phyloP scores from a whole-genome alignment of 2,113 vertebrate species.

The Lota lota region DNA sequence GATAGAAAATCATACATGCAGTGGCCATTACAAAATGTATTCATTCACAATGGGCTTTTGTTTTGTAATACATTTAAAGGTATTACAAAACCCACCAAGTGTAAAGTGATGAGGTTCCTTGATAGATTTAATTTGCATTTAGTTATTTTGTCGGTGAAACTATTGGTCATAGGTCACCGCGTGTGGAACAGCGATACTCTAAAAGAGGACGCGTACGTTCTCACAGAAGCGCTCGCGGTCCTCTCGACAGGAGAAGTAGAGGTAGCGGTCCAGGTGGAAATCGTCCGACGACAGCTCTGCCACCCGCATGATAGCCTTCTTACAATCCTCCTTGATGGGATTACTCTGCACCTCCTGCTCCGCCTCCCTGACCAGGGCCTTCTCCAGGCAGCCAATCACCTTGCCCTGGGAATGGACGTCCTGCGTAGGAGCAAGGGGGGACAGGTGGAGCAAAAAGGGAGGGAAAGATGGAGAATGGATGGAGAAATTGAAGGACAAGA shows the following conservation, averaged over 20 bases:
- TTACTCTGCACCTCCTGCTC: slow-evolving; percentile 77
- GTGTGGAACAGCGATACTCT: background rate
- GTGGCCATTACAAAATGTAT: no score
- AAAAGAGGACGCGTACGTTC: slow-evolving; percentile 74
- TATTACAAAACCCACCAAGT: no score
- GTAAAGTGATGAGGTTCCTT: no score
- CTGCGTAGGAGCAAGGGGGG: slow-evolving; percentile 56
- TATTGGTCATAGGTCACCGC: no score
- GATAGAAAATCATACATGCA: no score
- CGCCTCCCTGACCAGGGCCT: slow-evolving; percentile 85
- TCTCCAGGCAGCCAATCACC: slow-evolving; percentile 94
- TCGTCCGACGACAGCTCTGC: slow-evolving; percentile 93
- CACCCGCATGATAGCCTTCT: slow-evolving; percentile 92
- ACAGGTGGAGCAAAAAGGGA: background rate
- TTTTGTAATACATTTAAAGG: no score
- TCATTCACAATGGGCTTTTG: no score
- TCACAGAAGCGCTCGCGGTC: slow-evolving; percentile 95
- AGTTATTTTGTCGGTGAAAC: no score
- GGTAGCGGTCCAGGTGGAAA: slow-evolving; percentile 93
- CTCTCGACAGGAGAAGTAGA: slow-evolving; percentile 92
- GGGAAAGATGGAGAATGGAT: background rate
- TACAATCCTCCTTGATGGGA: slow-evolving; percentile 84
- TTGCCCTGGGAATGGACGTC: slow-evolving; percentile 95
- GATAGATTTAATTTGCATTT: no score
- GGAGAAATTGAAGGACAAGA: no score